These are phyloP conservation scores for Peromyscus leucopus DNA, from an alignment of 2,113 vertebrate species.

Conservation along the genomic window DNA sequence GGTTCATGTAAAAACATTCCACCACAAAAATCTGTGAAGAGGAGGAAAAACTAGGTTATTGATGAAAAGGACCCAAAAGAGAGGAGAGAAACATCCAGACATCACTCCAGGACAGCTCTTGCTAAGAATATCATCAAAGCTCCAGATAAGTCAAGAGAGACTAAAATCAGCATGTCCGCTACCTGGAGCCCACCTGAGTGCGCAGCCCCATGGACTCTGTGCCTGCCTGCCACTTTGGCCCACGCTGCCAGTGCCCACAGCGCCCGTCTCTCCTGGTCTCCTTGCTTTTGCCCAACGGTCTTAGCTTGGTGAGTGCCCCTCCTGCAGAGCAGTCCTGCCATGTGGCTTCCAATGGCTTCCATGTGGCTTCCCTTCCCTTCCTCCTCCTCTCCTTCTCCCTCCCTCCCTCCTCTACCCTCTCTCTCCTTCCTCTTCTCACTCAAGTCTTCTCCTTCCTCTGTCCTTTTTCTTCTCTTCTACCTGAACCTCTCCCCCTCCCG, in stretches of 20 bases:
- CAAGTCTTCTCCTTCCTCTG: not conserved
- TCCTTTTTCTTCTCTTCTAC: not conserved
- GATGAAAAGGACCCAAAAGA: not conserved
- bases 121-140: slow-evolving; percentile 41
- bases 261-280: not conserved
- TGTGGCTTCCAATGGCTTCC: not conserved
- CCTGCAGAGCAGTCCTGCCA: too few species aligned
- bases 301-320: not conserved
- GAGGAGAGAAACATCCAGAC: not conserved
- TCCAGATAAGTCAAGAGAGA: not conserved
- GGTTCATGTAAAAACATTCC: not conserved
- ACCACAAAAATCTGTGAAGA: not conserved
- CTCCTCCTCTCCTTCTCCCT: too few species aligned
- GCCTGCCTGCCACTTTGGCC: not conserved
- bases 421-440: not conserved
- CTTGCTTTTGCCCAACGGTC: not conserved
- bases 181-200: not conserved
- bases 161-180: not conserved
- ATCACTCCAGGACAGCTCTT: fast-evolving
- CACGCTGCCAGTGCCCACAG: not conserved
- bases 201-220: fast-evolving
- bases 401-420: too few species aligned
- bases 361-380: not conserved
- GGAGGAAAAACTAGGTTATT: slow-evolving; percentile 2
- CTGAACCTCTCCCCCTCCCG: not conserved